These are phyloP conservation scores for Cliona cf. orientalis DNA, from an alignment of 37 sponge, comb jelly and placozoan genomes.

Conservation along the genomic window DNA sequence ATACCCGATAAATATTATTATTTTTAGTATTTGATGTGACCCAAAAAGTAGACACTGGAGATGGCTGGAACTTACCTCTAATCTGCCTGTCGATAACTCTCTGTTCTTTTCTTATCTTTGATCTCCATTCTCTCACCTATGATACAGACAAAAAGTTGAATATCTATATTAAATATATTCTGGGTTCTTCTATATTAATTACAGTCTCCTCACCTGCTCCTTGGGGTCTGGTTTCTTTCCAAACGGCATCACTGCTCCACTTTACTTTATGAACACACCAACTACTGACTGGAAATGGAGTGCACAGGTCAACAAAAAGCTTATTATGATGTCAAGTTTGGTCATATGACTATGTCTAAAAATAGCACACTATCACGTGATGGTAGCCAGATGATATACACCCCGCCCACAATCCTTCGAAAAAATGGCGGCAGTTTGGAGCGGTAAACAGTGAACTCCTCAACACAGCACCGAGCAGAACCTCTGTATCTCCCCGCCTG, in stretches of 20 bases:
- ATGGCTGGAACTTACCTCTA: constrained; percentile 43
- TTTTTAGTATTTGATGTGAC: neutral
- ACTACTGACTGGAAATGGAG: too few relatives aligned
- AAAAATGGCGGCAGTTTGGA: constrained; percentile 30
- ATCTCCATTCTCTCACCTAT: constrained; percentile 92
- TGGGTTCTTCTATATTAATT: neutral
- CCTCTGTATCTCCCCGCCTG: too few relatives aligned
- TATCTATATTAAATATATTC: neutral
- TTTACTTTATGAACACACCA: too few relatives aligned
- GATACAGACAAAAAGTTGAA: neutral
- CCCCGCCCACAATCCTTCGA: neutral
- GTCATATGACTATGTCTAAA: constrained; percentile 21
- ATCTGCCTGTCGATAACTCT: constrained; percentile 96
- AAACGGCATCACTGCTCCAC: constrained; percentile 25
- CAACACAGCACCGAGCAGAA: too few relatives aligned
- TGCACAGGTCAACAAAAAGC: neutral
- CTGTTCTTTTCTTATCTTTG: constrained; percentile 86
- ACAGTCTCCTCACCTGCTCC: constrained; percentile 88
- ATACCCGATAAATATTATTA: neutral
- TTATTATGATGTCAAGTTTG: constrained; percentile 2
- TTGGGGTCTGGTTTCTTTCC: constrained; percentile 87
- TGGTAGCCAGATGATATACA: neutral
- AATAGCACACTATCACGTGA: neutral
- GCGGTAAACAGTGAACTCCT: too few relatives aligned
- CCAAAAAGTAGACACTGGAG: neutral